Percentiles rank a stretch among this genome's conserved stretches.
Conservation (phyloP, 2,888 invertebrate species). For the Melitaea athalia region DNA sequence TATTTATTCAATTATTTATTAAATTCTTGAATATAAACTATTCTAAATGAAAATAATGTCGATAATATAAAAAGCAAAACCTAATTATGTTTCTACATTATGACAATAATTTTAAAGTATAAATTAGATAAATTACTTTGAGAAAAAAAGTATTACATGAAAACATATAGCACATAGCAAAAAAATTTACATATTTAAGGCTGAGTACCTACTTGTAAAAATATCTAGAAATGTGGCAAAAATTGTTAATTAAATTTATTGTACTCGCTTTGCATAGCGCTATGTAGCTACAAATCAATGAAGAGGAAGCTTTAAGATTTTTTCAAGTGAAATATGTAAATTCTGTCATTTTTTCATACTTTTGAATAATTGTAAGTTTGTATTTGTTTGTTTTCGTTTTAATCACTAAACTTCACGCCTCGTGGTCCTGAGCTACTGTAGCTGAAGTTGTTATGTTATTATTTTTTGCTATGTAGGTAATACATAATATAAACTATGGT, state of each 20-base stretch:
- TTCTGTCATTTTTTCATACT: constrained; percentile 11
- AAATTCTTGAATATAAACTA: too few species aligned
- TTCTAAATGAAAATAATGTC: too few species aligned
- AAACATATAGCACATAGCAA: too few species aligned
- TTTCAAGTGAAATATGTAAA: constrained; percentile 14
- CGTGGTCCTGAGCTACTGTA: background rate
- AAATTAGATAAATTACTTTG: too few species aligned
- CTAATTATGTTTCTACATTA: too few species aligned
- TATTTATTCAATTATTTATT: background rate
- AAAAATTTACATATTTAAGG: too few species aligned
- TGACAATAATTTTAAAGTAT: too few species aligned
- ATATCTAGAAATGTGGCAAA: too few species aligned
- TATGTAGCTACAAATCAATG: background rate
- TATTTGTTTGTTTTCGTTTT: constrained; percentile 6
- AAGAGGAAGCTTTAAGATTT: background rate
- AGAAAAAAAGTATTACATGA: too few species aligned
- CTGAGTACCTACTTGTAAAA: too few species aligned
- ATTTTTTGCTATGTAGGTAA: constrained; percentile 9
- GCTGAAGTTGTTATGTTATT: background rate
- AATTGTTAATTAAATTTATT: background rate
- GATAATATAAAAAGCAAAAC: too few species aligned
- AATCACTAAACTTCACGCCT: constrained; percentile 12
- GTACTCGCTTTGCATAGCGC: background rate
- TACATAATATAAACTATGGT: background rate
- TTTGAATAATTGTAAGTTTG: constrained; percentile 19